phyloP scores from a whole-genome alignment of 2,888 invertebrate genomes.

The Tolmerus cingulatus region DNA sequence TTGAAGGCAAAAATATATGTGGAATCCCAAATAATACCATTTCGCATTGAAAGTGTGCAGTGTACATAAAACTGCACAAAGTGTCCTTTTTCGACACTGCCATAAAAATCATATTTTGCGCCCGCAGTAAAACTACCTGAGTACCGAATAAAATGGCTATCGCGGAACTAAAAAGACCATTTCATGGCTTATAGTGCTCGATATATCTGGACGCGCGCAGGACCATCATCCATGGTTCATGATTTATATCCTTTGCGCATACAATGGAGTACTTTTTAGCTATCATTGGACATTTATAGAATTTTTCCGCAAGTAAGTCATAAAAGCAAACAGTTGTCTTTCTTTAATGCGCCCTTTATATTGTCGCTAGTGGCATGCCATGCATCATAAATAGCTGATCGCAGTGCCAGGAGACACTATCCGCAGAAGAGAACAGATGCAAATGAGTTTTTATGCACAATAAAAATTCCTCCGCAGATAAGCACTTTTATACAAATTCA shows the following conservation, averaged over 20 bases:
- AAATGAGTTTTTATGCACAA: slow-evolving; percentile 32
- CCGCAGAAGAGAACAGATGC: not conserved
- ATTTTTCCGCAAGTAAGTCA: not conserved
- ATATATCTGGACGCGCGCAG: not conserved
- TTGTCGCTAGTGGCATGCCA: not conserved
- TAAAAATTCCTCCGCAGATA: slow-evolving; percentile 13
- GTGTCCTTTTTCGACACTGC: not conserved
- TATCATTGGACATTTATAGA: slow-evolving; percentile 25
- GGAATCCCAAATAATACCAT: not conserved
- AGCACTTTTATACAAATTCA: not conserved
- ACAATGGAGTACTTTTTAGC: not conserved
- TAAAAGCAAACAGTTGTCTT: slow-evolving; percentile 21
- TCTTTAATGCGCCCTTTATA: slow-evolving; percentile 8
- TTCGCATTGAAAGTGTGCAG: not conserved
- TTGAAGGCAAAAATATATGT: not conserved
- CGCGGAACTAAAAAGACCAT: not conserved
- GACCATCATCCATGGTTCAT: not conserved
- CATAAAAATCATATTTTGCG: not conserved
- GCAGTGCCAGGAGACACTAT: not conserved
- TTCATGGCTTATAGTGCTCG: not conserved
- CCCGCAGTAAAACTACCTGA: not conserved
- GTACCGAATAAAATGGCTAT: not conserved
- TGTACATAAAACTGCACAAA: not conserved
- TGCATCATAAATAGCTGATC: not conserved
- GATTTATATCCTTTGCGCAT: not conserved